phyloP scores from a whole-genome alignment of 2,888 invertebrate genomes.

The Andrena hattorfiana region DNA sequence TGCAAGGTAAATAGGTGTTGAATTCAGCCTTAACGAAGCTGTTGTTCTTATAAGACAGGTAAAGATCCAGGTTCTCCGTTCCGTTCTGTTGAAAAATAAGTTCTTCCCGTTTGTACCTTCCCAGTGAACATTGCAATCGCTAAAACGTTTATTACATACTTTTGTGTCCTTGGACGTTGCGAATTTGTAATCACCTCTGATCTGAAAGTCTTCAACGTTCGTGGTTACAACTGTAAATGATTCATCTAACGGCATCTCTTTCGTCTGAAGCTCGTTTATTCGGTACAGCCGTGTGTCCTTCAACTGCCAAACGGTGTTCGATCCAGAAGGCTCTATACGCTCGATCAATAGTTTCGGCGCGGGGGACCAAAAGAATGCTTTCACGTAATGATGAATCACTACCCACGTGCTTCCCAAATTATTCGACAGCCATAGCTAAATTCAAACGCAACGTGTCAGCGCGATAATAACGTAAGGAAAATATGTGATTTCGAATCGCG shows the following conservation, averaged over 20 bases:
- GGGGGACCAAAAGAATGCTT: slow-evolving; percentile 91
- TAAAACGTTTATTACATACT: slow-evolving; percentile 18
- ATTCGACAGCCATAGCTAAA: slow-evolving; percentile 91
- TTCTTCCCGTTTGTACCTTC: neutral
- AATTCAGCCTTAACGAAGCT: slow-evolving; percentile 91
- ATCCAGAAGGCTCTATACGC: slow-evolving; percentile 88
- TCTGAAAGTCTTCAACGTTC: slow-evolving; percentile 92
- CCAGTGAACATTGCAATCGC: neutral
- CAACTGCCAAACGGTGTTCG: slow-evolving; percentile 86
- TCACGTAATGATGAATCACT: slow-evolving; percentile 90
- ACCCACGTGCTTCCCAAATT: slow-evolving; percentile 92
- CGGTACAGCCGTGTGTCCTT: neutral
- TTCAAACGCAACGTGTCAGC: neutral
- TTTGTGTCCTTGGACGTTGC: slow-evolving; percentile 88
- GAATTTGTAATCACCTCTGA: slow-evolving; percentile 94
- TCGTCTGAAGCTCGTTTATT: neutral
- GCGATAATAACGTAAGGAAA: neutral
- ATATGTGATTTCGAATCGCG: neutral
- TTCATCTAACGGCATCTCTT: neutral
- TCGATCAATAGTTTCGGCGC: slow-evolving; percentile 88
- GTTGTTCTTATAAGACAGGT: slow-evolving; percentile 91
- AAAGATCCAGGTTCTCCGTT: slow-evolving; percentile 56
- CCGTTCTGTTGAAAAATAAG: slow-evolving; percentile 41
- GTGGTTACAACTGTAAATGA: slow-evolving; percentile 86
- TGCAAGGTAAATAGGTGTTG: slow-evolving; percentile 88